Percentiles rank a stretch among this genome's conserved stretches.
Conservation (phyloP, 1,140 invertebrate genomes). For the Temnothorax longispinosus region DNA sequence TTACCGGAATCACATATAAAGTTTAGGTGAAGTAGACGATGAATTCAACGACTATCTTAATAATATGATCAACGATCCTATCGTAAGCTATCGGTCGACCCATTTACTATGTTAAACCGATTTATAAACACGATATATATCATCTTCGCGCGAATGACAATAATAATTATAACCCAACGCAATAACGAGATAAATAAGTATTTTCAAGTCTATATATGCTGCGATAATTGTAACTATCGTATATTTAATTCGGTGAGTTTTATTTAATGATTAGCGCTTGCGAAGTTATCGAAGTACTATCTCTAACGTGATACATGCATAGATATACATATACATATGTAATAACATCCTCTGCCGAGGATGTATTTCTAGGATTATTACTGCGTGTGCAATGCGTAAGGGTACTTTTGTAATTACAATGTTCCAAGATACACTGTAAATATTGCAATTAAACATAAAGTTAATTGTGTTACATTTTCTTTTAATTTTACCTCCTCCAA, state of each 20-base stretch:
- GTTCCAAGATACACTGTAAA: constrained; percentile 74
- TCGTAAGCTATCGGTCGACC: background rate
- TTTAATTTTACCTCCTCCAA: background rate
- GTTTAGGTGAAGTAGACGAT: background rate
- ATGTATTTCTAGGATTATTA: constrained; percentile 39
- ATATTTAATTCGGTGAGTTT: constrained; percentile 46
- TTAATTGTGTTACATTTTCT: constrained; percentile 40
- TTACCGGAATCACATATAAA: background rate
- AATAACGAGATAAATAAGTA: constrained; percentile 21
- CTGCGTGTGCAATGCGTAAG: constrained; percentile 32
- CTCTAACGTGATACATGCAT: constrained; percentile 26
- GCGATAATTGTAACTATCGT: constrained; percentile 38
- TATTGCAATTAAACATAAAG: constrained; percentile 76
- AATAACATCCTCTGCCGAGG: background rate
- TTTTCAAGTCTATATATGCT: background rate
- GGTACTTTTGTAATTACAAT: constrained; percentile 71
- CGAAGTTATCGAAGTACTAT: constrained; percentile 35
- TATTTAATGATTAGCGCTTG: constrained; percentile 60
- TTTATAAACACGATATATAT: background rate
- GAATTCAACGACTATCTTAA: background rate
- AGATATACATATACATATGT: constrained; percentile 11
- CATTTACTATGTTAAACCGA: constrained; percentile 7
- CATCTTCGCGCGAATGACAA: background rate
- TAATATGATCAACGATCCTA: background rate
- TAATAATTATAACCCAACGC: constrained; percentile 12